phyloP scores from a whole-genome alignment of 2,888 invertebrate genomes.

The Melieria crassipennis region DNA sequence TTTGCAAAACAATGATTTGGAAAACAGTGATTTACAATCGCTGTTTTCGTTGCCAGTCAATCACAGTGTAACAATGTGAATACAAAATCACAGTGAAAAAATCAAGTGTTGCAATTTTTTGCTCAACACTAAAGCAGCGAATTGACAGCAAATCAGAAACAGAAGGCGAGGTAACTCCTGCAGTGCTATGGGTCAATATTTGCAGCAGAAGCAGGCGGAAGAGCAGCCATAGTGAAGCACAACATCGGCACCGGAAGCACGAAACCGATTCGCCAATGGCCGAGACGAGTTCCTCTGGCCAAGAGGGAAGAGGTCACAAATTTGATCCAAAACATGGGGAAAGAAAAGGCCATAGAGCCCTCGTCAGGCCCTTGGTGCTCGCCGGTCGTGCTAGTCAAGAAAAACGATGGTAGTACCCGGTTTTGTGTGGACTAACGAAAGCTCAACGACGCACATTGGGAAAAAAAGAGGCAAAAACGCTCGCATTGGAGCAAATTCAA shows the following conservation, averaged over 20 bases:
- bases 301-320: conserved; percentile 27
- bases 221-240: conserved; percentile 16
- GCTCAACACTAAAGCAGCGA: too few species aligned
- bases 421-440: background rate
- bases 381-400: conserved; percentile 23
- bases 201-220: background rate
- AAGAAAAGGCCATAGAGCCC: conserved; percentile 26
- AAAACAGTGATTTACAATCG: too few species aligned
- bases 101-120: too few species aligned
- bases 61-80: too few species aligned
- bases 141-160: too few species aligned
- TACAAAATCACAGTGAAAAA: too few species aligned
- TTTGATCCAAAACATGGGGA: conserved; percentile 25
- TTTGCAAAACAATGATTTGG: too few species aligned
- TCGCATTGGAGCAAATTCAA: too few species aligned
- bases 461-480: too few species aligned
- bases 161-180: too few species aligned
- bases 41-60: too few species aligned
- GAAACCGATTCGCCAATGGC: conserved; percentile 8
- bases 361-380: conserved; percentile 27
- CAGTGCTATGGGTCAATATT: background rate
- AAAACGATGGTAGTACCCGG: background rate
- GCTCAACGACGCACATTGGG: too few species aligned
- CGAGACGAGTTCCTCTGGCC: conserved; percentile 22
- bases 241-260: conserved; percentile 15